phyloP scores from a whole-genome alignment of 37 sponge, comb jelly and placozoan species.

The Mnemiopsis leidyi region DNA sequence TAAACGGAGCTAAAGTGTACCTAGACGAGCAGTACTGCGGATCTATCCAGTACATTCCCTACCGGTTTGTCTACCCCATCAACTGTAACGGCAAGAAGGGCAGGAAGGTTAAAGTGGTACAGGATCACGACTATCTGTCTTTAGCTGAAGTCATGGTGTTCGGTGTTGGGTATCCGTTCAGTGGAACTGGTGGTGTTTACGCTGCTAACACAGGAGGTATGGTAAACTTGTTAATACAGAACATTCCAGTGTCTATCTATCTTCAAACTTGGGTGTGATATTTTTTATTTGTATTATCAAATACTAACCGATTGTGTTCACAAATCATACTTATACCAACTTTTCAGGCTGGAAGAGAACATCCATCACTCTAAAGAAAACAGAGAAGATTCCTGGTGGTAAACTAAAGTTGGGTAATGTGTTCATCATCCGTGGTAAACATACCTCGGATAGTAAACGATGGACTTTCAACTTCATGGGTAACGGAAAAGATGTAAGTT shows the following conservation, averaged over 20 bases:
- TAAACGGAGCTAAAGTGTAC: constrained; percentile 13
- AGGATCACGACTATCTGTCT: neutral
- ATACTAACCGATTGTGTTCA: too few relatives aligned
- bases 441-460: neutral
- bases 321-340: too few relatives aligned
- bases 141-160: neutral
- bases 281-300: too few relatives aligned
- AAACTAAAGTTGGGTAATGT: neutral
- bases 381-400: neutral
- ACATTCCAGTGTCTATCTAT: too few relatives aligned
- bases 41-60: neutral
- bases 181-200: neutral
- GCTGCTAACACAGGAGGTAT: neutral
- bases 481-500: neutral
- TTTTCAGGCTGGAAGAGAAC: neutral
- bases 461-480: neutral
- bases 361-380: neutral
- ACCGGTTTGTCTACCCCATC: neutral
- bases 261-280: too few relatives aligned
- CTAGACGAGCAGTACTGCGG: neutral
- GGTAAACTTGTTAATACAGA: too few relatives aligned
- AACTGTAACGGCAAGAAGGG: constrained; percentile 1
- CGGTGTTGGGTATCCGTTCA: neutral
- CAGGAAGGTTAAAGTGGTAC: neutral
- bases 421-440: constrained; percentile 2